Evolutionary conservation across 2,888 invertebrate genomes (phyloP).

Genomic region (Agrochola lychnidis): DNA sequence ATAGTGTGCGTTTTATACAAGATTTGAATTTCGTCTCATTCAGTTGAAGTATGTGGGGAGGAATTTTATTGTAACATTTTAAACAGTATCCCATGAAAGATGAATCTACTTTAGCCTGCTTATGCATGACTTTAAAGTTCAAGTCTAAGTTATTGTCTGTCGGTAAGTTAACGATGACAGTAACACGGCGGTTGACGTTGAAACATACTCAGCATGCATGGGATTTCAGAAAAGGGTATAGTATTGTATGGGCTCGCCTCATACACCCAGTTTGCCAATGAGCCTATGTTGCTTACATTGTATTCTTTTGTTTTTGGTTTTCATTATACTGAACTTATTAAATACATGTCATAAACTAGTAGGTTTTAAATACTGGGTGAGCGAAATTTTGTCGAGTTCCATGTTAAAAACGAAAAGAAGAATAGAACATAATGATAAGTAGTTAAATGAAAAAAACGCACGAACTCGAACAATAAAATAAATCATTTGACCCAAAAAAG

Average conservation of each 20-base stretch:
- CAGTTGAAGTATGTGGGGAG: too few relatives aligned
- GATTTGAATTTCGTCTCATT: too few relatives aligned
- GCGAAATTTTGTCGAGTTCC: background rate
- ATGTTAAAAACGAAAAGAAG: background rate
- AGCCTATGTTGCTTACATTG: too few relatives aligned
- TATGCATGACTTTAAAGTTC: conserved; percentile 50
- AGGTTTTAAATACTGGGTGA: background rate
- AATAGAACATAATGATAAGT: conserved; percentile 41
- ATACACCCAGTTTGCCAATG: background rate
- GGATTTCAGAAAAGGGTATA: background rate
- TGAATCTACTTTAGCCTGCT: too few relatives aligned
- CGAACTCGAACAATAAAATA: conserved; percentile 20
- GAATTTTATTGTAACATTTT: too few relatives aligned
- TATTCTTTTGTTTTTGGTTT: too few relatives aligned
- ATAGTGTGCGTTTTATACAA: too few relatives aligned
- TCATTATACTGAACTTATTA: background rate
- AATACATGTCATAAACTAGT: background rate
- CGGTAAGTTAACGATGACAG: conserved; percentile 17
- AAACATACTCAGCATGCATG: background rate
- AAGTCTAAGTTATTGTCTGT: conserved; percentile 35
- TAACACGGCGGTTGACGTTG: conserved; percentile 17
- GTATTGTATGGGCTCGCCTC: too few relatives aligned
- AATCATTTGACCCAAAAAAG: conserved; percentile 49
- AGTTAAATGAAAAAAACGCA: conserved; percentile 36
- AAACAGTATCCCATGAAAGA: too few relatives aligned